Evolutionary conservation across 2,888 invertebrate genomes (phyloP).

Genomic region (Pristionchus mayeri): DNA sequence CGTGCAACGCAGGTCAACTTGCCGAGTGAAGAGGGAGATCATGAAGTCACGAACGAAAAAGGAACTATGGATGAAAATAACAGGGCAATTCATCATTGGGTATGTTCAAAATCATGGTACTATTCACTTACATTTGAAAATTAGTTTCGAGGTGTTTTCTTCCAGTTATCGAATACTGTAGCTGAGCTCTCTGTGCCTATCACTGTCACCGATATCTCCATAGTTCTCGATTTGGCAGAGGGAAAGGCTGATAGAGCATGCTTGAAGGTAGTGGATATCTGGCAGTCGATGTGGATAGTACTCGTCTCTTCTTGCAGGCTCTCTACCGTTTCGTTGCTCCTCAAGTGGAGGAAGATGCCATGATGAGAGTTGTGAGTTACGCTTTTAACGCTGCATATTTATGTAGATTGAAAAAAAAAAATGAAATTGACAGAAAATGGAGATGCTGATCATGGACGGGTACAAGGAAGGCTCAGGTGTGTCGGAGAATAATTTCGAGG

Average conservation of each 20-base stretch:
- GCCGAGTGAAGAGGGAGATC: neutral
- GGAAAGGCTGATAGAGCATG: neutral
- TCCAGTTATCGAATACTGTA: neutral
- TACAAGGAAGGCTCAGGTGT: neutral
- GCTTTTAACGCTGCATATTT: neutral
- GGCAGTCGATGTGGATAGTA: too few species aligned
- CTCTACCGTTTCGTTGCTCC: neutral
- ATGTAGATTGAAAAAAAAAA: too few species aligned
- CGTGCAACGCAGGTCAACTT: neutral
- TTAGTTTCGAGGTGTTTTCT: too few species aligned
- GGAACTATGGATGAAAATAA: neutral
- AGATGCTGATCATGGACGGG: conserved; percentile 24
- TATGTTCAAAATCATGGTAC: too few species aligned
- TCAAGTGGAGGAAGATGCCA: neutral
- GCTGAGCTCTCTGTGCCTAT: conserved; percentile 14
- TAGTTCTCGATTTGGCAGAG: conserved; percentile 19
- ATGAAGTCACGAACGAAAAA: neutral
- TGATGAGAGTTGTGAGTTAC: neutral
- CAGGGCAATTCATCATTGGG: too few species aligned
- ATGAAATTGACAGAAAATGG: neutral
- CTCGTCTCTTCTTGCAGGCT: neutral
- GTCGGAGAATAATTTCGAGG: neutral
- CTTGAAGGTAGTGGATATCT: neutral
- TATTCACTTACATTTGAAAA: too few species aligned
- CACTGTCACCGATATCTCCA: neutral